A percentile compares a stretch with the other conserved stretches of the same genome.
Evolutionary conservation across 2,888 invertebrate genomes (phyloP).

Genomic region (Eugnorisma glareosa): DNA sequence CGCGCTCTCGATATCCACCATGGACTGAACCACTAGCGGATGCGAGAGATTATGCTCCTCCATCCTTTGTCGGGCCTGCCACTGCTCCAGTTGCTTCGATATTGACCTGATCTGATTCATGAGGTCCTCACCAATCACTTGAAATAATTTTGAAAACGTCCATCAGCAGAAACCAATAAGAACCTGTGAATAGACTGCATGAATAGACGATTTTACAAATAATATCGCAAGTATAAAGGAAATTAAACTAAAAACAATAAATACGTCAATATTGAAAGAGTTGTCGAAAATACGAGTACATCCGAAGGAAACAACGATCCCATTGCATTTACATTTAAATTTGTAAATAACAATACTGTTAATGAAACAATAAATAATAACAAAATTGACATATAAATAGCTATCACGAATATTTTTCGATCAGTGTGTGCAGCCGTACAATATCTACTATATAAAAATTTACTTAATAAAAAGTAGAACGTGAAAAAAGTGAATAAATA

Average conservation of each 20-base stretch:
- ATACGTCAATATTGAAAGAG: not conserved
- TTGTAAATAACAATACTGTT: not conserved
- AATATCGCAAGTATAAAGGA: not conserved
- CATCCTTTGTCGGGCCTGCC: not conserved
- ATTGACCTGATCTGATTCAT: not conserved
- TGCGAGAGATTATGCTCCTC: not conserved
- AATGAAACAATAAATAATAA: slow-evolving; percentile 42
- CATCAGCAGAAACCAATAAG: slow-evolving; percentile 50
- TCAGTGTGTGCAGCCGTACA: slow-evolving; percentile 1
- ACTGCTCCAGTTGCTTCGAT: not conserved
- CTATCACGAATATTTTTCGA: not conserved
- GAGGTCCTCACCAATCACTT: not conserved
- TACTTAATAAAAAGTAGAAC: not conserved
- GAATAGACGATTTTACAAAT: not conserved
- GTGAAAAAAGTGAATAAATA: not conserved
- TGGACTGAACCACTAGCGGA: not conserved
- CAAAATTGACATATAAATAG: slow-evolving; percentile 26
- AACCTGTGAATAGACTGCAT: too few relatives aligned
- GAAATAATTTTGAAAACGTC: not conserved
- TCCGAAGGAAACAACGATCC: slow-evolving; percentile 23
- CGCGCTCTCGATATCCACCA: not conserved
- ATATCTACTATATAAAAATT: not conserved
- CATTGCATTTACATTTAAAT: slow-evolving; percentile 3
- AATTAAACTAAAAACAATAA: slow-evolving; percentile 10
- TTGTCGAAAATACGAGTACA: not conserved